Conservation (phyloP, 1,140 invertebrate genomes). For the Panonychus citri region DNA sequence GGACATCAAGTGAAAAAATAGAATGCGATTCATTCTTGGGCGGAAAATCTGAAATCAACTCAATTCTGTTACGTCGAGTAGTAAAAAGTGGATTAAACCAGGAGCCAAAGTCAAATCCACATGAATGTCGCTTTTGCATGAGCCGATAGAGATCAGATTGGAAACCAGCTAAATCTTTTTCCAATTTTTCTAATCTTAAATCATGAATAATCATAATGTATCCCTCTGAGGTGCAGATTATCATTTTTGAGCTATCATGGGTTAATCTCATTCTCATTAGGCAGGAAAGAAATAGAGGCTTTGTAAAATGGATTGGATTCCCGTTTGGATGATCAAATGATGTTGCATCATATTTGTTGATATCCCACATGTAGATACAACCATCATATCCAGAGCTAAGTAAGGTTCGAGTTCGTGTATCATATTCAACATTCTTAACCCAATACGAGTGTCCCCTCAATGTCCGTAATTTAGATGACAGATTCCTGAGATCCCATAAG, state of each 20-base stretch:
- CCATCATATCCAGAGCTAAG: slow-evolving; percentile 80
- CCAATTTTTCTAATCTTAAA: slow-evolving; percentile 50
- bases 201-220: slow-evolving; percentile 73
- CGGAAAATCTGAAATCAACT: slow-evolving; percentile 73
- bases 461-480: slow-evolving; percentile 43
- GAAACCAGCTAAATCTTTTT: slow-evolving; percentile 56
- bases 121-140: slow-evolving; percentile 44
- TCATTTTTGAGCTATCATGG: slow-evolving; percentile 58
- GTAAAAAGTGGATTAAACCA: slow-evolving; percentile 46
- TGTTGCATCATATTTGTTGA: slow-evolving; percentile 30
- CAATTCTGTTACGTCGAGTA: slow-evolving; percentile 52
- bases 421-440: slow-evolving; percentile 91
- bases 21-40: slow-evolving; percentile 59
- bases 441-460: slow-evolving; percentile 72
- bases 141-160: slow-evolving; percentile 66
- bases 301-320: background rate
- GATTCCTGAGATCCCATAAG: slow-evolving; percentile 66
- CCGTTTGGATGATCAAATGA: background rate
- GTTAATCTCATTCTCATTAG: slow-evolving; percentile 69
- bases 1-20: slow-evolving; percentile 65
- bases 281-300: slow-evolving; percentile 7
- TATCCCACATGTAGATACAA: slow-evolving; percentile 79
- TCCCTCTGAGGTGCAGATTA: slow-evolving; percentile 67
- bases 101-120: slow-evolving; percentile 19
- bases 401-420: slow-evolving; percentile 52